Conservation (phyloP, 1,140 invertebrate genomes). For the Zeugodacus cucurbitae region DNA sequence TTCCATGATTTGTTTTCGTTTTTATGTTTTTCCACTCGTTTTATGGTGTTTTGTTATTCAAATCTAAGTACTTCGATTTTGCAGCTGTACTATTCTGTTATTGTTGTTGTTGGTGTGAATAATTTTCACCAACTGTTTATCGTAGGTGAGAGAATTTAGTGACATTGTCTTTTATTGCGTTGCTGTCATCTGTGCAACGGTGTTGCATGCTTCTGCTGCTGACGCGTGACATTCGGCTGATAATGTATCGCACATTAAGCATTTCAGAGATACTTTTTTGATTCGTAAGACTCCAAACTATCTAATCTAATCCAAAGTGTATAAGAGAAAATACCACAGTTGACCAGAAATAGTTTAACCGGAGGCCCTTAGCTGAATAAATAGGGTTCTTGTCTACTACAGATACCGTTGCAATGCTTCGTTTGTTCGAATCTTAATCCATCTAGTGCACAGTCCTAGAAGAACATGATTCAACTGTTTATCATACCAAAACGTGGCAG, state of each 20-base stretch:
- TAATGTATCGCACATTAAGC: neutral
- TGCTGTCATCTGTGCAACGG: neutral
- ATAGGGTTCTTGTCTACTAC: too few relatives aligned
- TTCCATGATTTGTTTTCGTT: neutral
- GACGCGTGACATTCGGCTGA: neutral
- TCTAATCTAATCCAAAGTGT: too few relatives aligned
- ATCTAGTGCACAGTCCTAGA: too few relatives aligned
- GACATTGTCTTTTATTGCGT: neutral
- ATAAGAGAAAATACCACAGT: too few relatives aligned
- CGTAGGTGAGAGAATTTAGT: neutral
- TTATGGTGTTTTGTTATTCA: neutral
- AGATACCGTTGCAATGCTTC: too few relatives aligned
- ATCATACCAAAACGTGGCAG: too few relatives aligned
- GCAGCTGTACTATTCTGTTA: neutral
- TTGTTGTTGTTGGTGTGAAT: neutral
- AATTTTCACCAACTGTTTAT: slow-evolving; percentile 27
- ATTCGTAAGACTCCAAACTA: too few relatives aligned
- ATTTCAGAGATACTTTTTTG: neutral
- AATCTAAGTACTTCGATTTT: neutral
- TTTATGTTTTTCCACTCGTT: neutral
- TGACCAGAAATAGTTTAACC: too few relatives aligned
- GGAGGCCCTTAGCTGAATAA: too few relatives aligned
- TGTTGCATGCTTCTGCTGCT: neutral
- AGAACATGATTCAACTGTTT: too few relatives aligned
- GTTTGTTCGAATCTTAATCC: too few relatives aligned